phyloP scores from a whole-genome alignment of 2,888 invertebrate species.

The Alviniconcha strummeri region DNA sequence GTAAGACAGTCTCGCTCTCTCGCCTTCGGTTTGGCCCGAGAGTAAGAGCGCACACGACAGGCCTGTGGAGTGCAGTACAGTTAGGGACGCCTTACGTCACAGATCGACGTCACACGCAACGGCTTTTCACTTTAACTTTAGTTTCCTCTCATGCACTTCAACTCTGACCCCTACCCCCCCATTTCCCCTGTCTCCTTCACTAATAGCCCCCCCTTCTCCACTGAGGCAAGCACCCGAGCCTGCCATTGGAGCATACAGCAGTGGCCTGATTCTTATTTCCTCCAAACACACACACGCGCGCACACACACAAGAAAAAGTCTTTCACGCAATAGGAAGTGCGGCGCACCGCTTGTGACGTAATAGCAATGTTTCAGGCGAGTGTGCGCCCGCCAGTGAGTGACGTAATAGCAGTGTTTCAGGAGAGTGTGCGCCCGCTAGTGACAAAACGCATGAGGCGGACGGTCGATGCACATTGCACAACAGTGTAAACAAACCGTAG shows the following conservation, averaged over 20 bases:
- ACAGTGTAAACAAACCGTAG: too few species aligned
- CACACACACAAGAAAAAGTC: neutral
- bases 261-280: constrained; percentile 4
- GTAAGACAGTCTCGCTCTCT: too few species aligned
- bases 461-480: too few species aligned
- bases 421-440: too few species aligned
- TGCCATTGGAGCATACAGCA: constrained; percentile 19
- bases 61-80: too few species aligned
- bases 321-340: neutral
- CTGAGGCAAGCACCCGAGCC: neutral
- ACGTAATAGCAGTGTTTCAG: too few species aligned
- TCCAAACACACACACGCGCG: neutral
- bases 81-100: neutral
- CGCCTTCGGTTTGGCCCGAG: too few species aligned
- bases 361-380: neutral
- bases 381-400: neutral
- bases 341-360: too few species aligned
- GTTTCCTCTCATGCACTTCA: neutral
- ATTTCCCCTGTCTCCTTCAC: neutral
- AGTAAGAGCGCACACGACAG: too few species aligned
- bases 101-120: neutral
- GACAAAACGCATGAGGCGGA: too few species aligned
- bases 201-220: neutral
- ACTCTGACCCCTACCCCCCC: neutral
- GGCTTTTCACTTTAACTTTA: neutral